Base-by-base conservation (phyloP, 2,888 invertebrate genomes). In the Drosophila austrosaltans region DNA sequence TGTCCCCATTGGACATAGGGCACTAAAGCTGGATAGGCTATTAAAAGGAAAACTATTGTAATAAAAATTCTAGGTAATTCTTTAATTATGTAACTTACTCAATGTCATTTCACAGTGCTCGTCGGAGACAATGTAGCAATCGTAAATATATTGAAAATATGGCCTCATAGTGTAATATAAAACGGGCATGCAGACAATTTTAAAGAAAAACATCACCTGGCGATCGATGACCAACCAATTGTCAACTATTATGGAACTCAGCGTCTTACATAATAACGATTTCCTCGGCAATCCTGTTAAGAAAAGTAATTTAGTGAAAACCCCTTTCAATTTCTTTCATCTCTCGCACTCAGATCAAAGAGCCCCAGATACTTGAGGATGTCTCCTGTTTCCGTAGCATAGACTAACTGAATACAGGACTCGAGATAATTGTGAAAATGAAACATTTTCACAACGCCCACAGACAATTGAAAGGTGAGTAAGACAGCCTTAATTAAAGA, bases 201-300 rank as follows among this genome's bases (percentile, higher is more conserved):
- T 85, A 25, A 69, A 85, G 10, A 86, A 86, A 53, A 87, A 85
- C 80, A 80, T 87, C 0, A 89, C 85, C 64, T 89, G 87, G 0
- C 56, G 57, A 76, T 86, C 71, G 3, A 87, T 87, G 0, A 54
- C 40, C 32, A 40, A 16, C 85, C 85, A 86, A 56, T 72, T 89
- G 0, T 75, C 54, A 0, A 44, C 28, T 53, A 86, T 22, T 22
- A 85, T 87, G 0, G 62, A 25, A 5, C 82, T 57, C 30, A 86
- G 39, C 0, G 63, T 39, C 0, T 25, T 61, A 1, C 82, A 16
- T n/a, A 85, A 70, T 0, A 30, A 6, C 4, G 40, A 59, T 16
- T 78, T 84, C n/a, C 71, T 10, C 0, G 77, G 69, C 20, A 86
- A 53, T 39, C 58, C 85, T 85, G 1, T 1, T 58, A 20, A 4